Conservation (phyloP, 2,113 vertebrate genomes). For the Tupaia chinensis region DNA sequence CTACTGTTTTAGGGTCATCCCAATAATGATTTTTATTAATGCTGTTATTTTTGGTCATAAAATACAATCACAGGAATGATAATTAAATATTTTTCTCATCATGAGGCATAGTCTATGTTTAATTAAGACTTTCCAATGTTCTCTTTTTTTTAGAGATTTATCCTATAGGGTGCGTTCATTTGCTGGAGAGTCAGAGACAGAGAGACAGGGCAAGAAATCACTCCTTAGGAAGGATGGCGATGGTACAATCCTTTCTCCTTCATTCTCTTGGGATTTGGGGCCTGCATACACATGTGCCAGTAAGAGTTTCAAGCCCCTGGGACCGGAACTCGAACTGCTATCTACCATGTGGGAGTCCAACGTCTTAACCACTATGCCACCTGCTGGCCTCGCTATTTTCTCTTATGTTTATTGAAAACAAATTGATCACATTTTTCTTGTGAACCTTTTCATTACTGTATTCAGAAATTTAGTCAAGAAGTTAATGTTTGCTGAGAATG, state of each 20-base stretch:
- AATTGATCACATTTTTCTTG: constrained; percentile 14
- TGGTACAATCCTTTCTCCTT: too few relatives aligned
- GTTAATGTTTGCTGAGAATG: constrained; percentile 46
- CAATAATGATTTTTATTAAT: constrained; percentile 53
- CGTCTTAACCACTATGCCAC: too few relatives aligned
- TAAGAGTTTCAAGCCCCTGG: too few relatives aligned
- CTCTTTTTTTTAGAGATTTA: constrained; percentile 41
- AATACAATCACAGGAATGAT: constrained; percentile 30
- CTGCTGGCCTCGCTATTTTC: not conserved
- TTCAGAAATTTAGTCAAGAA: not conserved
- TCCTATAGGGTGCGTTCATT: too few relatives aligned
- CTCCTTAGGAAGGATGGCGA: too few relatives aligned
- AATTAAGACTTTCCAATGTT: constrained; percentile 20
- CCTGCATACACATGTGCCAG: too few relatives aligned
- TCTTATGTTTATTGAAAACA: constrained; percentile 34
- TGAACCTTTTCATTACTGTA: not conserved
- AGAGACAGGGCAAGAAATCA: too few relatives aligned
- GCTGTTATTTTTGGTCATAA: constrained; percentile 41
- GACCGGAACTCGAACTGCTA: too few relatives aligned
- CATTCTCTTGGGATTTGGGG: too few relatives aligned
- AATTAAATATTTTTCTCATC: not conserved
- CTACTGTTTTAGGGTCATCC: not conserved
- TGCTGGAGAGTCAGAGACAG: too few relatives aligned
- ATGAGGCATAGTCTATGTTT: not conserved
- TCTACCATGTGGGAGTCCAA: too few relatives aligned